Base-by-base conservation (phyloP, 2,888 invertebrate genomes). In the Lycophotia porphyrea region DNA sequence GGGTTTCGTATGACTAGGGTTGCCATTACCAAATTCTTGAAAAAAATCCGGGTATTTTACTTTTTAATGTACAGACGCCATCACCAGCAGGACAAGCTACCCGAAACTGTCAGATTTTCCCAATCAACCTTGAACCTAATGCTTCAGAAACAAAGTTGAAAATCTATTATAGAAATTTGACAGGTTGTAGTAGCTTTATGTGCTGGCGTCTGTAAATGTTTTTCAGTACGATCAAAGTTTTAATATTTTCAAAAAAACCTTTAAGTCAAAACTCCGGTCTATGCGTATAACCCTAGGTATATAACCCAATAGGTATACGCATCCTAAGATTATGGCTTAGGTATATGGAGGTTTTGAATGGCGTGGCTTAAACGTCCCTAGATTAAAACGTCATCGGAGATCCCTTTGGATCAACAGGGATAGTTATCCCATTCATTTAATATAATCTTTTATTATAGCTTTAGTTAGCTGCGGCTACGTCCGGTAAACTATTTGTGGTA, bases 371-470 rank as follows among this genome's bases (percentile, higher is more conserved):
- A 81, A 36, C 31, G 71, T 44, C 68, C 74, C 67, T 49, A 49
- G 84, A 81, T 85, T 77, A 81, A 77, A 75, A 66, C 44, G 42
- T 71, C 71, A 68, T 80, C 52, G 67, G 52, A 61, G 58, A 47
- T 15, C 76, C 74, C 58, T 73, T 66, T 69, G 66, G 36, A 67
- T 61, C 34, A 18, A 63, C 24, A 5, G 47, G 31, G 60, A 80
- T 52, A 71, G 80, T 47, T 52, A 39, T n/a, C 24, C 58, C 58
- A 55, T 64, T 64, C 24, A 52, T 79, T 55, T 60, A 39, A 39
- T 34, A 39, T 78, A 63, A 82, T 55, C 15, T 83, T 78, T 65
- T 58, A 34, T 24, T 49, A 82, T 64, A 39, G 44, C n/a, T 42
- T 52, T 74, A n/a, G 24, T 55, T 64, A n/a, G 11, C 1, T 27